Base-by-base conservation (phyloP, 2,113 vertebrate species). In the Misgurnus anguillicaudatus region DNA sequence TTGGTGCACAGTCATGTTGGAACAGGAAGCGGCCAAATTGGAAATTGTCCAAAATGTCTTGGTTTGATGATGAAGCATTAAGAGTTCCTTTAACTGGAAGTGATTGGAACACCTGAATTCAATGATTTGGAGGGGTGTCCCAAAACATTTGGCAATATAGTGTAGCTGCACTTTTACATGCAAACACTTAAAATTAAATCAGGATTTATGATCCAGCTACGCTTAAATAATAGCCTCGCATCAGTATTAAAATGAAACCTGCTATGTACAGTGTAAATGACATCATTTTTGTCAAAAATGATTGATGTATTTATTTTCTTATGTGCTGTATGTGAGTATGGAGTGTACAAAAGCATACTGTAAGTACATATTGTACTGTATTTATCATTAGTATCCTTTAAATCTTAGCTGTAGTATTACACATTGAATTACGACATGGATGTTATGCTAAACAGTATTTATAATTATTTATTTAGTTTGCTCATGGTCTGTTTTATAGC, bases 301-400 rank as follows among this genome's bases (percentile, higher is more conserved):
- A 87, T 80, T 81, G 58, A 80, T 84, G 86, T 89, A 14, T 57
- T 85, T 89, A 88, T 89, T 90, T 90, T 89, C 83, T 83, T 84
- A 90, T 83, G 87, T 89, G 83, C 83, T 86, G 85, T 85, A 83
- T 71, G 24, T 75, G 42, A 84, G 66, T 88, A 81, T 86, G 80
- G 73, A 64, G 42, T 67, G 21, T 77, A 31, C 60, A n/a, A 84
- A 17, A 7, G 77, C 79, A 78, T 21, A 57, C 55, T 77, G 73
- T 36, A 81, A 69, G 47, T 75, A 64, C 58, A 80, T 73, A 75
- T 70, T 81, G 80, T 77, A 77, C 62, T 72, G 77, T 84, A 73
- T 85, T 87, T 61, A 75, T 64, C 74, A 72, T 75, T 53, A 55
- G 66, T 16, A 66, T 85, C 66, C 76, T 83, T 38, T 61, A 80